Percentiles rank a stretch among this genome's conserved stretches.
phyloP scores from a whole-genome alignment of 2,888 invertebrate genomes.

The Epicampocera succincta region DNA sequence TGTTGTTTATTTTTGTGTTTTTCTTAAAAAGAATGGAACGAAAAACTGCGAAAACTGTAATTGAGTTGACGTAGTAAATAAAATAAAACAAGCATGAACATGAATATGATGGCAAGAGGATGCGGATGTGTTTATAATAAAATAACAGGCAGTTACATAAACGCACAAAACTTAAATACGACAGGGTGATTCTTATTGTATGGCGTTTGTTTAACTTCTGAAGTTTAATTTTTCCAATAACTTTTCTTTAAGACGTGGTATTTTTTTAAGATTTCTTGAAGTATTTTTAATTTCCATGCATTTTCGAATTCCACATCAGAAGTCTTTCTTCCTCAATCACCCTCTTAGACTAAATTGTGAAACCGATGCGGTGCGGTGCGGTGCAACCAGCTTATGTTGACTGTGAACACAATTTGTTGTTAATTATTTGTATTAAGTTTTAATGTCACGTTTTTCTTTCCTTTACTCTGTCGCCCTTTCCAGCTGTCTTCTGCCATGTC shows the following conservation, averaged over 20 bases:
- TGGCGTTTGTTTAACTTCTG: no score
- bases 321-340: neutral
- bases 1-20: constrained; percentile 39
- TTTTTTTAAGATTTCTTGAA: no score
- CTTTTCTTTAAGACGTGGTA: no score
- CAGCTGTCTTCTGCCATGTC: neutral
- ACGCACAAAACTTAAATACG: neutral
- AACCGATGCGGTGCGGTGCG: neutral
- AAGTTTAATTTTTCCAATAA: no score
- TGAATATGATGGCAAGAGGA: constrained; percentile 4
- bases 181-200: neutral
- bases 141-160: neutral
- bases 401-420: constrained; percentile 41
- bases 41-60: constrained; percentile 11
- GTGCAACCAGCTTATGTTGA: neutral
- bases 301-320: no score
- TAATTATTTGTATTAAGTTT: constrained; percentile 65
- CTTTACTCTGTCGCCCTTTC: neutral
- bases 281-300: no score
- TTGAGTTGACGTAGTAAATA: constrained; percentile 59
- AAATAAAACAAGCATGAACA: constrained; percentile 34
- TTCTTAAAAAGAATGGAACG: neutral
- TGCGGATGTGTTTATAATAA: constrained; percentile 20
- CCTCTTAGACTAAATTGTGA: constrained; percentile 1
- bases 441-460: constrained; percentile 51